Evolutionary conservation across 1,140 invertebrate genomes (phyloP).

Genomic region (Eulimnadia texana): DNA sequence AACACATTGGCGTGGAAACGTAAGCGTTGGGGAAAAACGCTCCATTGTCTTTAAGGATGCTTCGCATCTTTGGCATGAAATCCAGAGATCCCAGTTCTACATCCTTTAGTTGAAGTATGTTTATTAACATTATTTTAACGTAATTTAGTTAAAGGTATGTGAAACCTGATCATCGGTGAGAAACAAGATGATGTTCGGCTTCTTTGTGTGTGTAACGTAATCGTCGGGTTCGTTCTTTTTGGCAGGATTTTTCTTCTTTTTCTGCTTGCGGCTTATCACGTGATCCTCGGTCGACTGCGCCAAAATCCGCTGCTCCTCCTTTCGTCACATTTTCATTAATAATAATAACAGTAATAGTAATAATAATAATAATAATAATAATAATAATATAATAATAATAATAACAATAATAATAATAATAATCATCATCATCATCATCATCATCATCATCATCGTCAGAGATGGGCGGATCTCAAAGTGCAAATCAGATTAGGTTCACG

Average conservation of each 20-base stretch:
- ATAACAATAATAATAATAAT: no score
- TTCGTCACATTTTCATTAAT: not conserved
- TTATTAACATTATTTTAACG: not conserved
- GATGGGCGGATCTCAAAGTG: no score
- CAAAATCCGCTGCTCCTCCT: not conserved
- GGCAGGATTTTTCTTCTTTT: constrained; percentile 1
- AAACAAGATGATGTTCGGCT: constrained; percentile 84
- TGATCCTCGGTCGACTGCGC: not conserved
- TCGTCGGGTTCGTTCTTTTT: not conserved
- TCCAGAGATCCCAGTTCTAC: constrained; percentile 79
- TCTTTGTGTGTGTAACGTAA: not conserved
- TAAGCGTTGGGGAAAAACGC: constrained; percentile 93
- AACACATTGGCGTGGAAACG: constrained; percentile 93
- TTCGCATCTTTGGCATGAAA: constrained; percentile 83
- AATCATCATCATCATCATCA: no score
- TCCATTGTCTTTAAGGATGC: constrained; percentile 66
- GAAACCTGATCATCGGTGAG: constrained; percentile 76
- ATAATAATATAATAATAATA: no score
- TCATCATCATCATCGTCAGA: no score
- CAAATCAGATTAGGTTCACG: no score
- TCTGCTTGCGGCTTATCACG: not conserved
- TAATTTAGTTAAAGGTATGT: not conserved
- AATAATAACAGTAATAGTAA: no score
- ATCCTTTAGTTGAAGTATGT: no score
- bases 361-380: no score